phyloP scores from a whole-genome alignment of 2,797 vertebrate species.

The Eulemur albifrons region DNA sequence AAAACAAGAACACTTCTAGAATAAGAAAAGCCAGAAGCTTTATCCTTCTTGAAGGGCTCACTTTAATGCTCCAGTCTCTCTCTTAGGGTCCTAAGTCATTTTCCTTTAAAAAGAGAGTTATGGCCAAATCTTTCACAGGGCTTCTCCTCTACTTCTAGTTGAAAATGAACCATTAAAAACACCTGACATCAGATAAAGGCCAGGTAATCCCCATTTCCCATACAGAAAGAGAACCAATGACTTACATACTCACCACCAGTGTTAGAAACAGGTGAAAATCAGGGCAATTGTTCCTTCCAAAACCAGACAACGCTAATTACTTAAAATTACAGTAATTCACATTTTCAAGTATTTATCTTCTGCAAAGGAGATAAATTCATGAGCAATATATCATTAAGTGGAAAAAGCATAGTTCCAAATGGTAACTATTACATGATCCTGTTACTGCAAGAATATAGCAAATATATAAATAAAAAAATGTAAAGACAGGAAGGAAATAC shows the following conservation, averaged over 20 bases:
- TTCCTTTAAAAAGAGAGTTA: not conserved
- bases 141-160: not conserved
- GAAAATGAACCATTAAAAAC: not conserved
- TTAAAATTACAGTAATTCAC: slow-evolving; percentile 16
- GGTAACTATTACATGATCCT: not conserved
- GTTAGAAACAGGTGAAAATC: not conserved
- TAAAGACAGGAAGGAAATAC: not conserved
- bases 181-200: not conserved
- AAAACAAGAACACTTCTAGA: not conserved
- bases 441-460: not conserved
- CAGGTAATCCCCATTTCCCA: not conserved
- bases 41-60: not conserved
- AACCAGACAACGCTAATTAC: not conserved
- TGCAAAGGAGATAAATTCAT: not conserved
- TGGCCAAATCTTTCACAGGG: not conserved
- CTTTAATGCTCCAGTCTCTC: not conserved
- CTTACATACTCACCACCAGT: not conserved
- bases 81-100: not conserved
- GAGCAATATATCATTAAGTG: not conserved
- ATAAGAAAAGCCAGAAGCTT: not conserved
- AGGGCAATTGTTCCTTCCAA: not conserved
- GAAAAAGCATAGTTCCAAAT: slow-evolving; percentile 8
- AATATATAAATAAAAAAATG: not conserved
- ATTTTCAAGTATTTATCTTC: slow-evolving; percentile 27
- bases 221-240: not conserved